Base-by-base conservation (phyloP, 2,888 invertebrate species). In the Brenthis ino region DNA sequence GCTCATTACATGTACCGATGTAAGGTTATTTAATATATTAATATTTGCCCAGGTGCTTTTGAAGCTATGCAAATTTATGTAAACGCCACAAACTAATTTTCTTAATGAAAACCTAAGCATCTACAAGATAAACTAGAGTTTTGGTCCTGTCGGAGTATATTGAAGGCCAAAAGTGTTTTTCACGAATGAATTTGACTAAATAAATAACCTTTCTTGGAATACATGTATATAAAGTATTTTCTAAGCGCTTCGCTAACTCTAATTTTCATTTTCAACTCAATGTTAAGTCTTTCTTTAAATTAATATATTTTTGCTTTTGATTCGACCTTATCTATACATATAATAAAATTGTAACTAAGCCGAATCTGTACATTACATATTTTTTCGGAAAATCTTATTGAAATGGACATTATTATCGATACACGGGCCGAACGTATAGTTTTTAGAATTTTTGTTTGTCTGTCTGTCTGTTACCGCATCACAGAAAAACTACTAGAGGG, bases 51-150 rank as follows among this genome's bases (percentile, higher is more conserved):
- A 73, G 73, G 73, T 70, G 73, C 58, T 57, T 67, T 67, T 54
- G 58, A 55, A 70, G 66, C 57, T 66, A 75, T 75, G 75, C 67
- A 71, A 75, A 75, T 75, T 60, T 72, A 75, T 75, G 74, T 71
- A 71, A 74, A 74, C 70, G 56, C 37, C 55, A 47, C 61, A 68
- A 74, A 73, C 67, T 74, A 75, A 75, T 74, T 73, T 72, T 69
- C 73, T 73, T 73, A 70, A 73, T 73, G 70, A 72, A 72, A 70
- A 72, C 68, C 51, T 53, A 16, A 47, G 67, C 58, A 64, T 70
- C 65, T 66, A 69, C 61, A 53, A 37, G 61, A 53, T 53, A 53
- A 33, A 51, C 60, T 53, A n/a, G 51, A 51, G 61, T 12, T 37
- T 53, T 20, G 61, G 53, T 61, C 33, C 24, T 47, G 6, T 48